Conservation (phyloP, 1,140 invertebrate species). For the Nasonia vitripennis region DNA sequence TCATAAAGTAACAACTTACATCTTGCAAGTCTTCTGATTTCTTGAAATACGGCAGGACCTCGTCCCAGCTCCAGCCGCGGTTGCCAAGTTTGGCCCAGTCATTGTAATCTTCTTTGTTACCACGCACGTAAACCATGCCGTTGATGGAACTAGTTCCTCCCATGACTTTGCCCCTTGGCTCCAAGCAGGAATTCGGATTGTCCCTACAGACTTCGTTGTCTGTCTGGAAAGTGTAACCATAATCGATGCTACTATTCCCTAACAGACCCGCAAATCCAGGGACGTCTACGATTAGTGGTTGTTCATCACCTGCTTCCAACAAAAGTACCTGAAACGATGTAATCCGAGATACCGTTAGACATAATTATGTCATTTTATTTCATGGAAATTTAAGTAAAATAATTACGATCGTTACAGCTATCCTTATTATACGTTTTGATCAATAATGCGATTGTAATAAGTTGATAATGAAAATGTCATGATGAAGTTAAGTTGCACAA, state of each 20-base stretch:
- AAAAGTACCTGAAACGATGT: conserved; percentile 64
- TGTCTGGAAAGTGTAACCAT: background rate
- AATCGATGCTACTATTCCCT: background rate
- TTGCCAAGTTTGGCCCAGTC: conserved; percentile 75
- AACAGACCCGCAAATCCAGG: conserved; percentile 55
- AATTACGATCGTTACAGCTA: too few species aligned
- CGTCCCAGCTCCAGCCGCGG: conserved; percentile 78
- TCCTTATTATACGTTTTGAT: too few species aligned
- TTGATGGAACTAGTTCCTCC: conserved; percentile 80
- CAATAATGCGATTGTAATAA: too few species aligned
- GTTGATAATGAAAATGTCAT: too few species aligned
- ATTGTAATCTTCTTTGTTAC: conserved; percentile 72
- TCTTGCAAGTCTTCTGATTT: conserved; percentile 68
- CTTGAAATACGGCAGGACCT: conserved; percentile 75
- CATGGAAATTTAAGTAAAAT: too few species aligned
- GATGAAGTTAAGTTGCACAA: too few species aligned
- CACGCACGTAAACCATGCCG: conserved; percentile 79
- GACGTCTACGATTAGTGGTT: conserved; percentile 57
- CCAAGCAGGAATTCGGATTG: background rate
- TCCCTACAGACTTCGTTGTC: background rate
- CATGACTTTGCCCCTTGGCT: conserved; percentile 66
- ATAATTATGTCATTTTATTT: too few species aligned
- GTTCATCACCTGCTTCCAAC: conserved; percentile 73
- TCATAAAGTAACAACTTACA: too few species aligned
- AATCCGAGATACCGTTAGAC: too few species aligned